These are phyloP conservation scores for Myrmecophaga tridactyla DNA, from an alignment of 2,113 vertebrate genomes.

Conservation along the genomic window DNA sequence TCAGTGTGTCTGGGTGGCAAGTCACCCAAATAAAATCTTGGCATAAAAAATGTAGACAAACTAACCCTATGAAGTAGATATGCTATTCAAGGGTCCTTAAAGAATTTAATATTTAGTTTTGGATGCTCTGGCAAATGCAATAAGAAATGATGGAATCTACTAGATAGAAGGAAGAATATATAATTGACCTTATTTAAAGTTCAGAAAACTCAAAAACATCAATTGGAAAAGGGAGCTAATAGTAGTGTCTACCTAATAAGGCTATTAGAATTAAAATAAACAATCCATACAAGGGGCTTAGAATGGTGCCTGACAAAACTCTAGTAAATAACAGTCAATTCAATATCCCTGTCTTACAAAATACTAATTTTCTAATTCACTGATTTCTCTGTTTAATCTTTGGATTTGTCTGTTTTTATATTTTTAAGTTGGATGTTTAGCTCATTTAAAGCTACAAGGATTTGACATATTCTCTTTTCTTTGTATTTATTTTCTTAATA, in stretches of 20 bases:
- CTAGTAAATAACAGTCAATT: not conserved
- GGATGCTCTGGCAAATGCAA: not conserved
- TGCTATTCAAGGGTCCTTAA: no score
- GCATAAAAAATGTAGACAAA: no score
- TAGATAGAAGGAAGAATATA: not conserved
- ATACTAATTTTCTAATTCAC: slow-evolving; percentile 30
- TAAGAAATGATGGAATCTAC: slow-evolving; percentile 25
- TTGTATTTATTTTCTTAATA: slow-evolving; percentile 27
- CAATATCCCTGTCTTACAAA: not conserved
- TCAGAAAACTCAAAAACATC: not conserved
- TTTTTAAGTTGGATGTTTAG: slow-evolving; percentile 31
- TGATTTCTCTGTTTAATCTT: slow-evolving; percentile 37
- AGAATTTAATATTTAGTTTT: slow-evolving; percentile 49
- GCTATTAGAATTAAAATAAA: slow-evolving; percentile 18
- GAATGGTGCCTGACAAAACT: not conserved
- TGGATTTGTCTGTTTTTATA: slow-evolving; percentile 23
- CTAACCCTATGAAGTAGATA: no score
- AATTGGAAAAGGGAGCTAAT: not conserved
- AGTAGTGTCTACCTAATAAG: not conserved
- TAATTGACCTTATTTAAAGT: slow-evolving; percentile 20
- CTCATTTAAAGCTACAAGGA: slow-evolving; percentile 6
- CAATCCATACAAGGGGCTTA: not conserved
- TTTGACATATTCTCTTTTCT: slow-evolving; percentile 19
- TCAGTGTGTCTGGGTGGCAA: no score
- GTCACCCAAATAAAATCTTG: no score